These are phyloP conservation scores for Chionomys nivalis DNA, from an alignment of 2,113 vertebrate genomes.

Conservation along the genomic window DNA sequence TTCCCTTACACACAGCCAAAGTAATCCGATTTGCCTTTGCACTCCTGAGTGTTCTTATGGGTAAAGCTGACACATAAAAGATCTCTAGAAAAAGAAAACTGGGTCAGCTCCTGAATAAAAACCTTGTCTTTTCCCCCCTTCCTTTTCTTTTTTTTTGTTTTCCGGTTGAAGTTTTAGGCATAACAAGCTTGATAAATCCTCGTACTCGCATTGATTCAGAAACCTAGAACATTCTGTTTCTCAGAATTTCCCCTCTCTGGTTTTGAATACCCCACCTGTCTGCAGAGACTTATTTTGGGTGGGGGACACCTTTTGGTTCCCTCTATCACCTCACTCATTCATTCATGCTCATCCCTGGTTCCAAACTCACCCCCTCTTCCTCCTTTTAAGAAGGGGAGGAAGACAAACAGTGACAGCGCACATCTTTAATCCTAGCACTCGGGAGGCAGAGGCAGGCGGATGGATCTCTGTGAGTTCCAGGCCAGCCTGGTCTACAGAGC, in stretches of 20 bases:
- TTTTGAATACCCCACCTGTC: not conserved
- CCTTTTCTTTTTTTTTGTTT: not conserved
- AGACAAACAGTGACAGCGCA: no score
- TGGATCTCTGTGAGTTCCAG: no score
- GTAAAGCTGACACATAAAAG: not conserved
- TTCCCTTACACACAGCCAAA: conserved; percentile 21
- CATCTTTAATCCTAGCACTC: no score
- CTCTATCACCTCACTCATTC: not conserved
- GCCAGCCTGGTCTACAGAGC: no score
- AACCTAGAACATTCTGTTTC: not conserved
- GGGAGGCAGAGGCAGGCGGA: no score
- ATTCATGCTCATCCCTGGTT: not conserved
- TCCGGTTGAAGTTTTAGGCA: not conserved
- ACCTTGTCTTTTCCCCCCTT: not conserved
- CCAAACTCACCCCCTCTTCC: not conserved
- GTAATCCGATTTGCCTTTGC: not conserved
- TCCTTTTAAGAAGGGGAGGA: no score
- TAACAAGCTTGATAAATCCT: not conserved
- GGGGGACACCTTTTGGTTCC: no score
- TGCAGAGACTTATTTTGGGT: not conserved
- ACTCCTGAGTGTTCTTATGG: rapidly evolving
- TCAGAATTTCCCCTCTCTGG: not conserved
- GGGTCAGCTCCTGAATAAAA: not conserved
- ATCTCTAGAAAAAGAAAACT: conserved; percentile 36
- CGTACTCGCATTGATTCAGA: not conserved